Conservation (phyloP, 2,797 vertebrate genomes). For the Staurois parvus region DNA sequence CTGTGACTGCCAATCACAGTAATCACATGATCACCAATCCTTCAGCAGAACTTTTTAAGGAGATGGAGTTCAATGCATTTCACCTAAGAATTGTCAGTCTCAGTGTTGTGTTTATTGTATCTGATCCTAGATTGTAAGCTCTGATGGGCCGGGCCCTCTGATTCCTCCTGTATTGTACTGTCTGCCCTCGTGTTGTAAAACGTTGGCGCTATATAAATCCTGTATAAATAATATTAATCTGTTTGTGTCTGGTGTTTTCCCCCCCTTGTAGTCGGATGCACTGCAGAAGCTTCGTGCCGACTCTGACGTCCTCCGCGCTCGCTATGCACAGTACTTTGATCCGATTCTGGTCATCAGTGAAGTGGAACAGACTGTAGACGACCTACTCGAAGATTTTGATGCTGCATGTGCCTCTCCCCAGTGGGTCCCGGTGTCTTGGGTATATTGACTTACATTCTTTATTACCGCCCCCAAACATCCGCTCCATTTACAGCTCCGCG, state of each 20-base stretch:
- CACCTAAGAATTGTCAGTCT: too few relatives aligned
- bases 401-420: conserved; percentile 87
- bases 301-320: conserved; percentile 84
- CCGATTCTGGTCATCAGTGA: conserved; percentile 91
- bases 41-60: too few relatives aligned
- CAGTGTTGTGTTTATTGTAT: too few relatives aligned
- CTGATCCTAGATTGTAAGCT: too few relatives aligned
- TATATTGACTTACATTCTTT: conserved; percentile 80
- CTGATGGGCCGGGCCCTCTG: too few relatives aligned
- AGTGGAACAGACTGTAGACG: conserved; percentile 89
- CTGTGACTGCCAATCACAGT: too few relatives aligned
- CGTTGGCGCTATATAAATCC: too few relatives aligned
- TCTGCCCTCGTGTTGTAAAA: too few relatives aligned
- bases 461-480: background rate
- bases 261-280: conserved; percentile 81
- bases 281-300: conserved; percentile 90
- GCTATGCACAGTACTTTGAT: conserved; percentile 93
- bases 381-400: conserved; percentile 91
- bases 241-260: background rate
- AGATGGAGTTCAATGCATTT: too few relatives aligned
- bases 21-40: too few relatives aligned
- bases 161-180: too few relatives aligned
- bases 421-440: conserved; percentile 98
- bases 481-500: background rate
- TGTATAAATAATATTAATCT: background rate